Conservation (phyloP, 2,797 vertebrate genomes). For the Siniperca undulata region DNA sequence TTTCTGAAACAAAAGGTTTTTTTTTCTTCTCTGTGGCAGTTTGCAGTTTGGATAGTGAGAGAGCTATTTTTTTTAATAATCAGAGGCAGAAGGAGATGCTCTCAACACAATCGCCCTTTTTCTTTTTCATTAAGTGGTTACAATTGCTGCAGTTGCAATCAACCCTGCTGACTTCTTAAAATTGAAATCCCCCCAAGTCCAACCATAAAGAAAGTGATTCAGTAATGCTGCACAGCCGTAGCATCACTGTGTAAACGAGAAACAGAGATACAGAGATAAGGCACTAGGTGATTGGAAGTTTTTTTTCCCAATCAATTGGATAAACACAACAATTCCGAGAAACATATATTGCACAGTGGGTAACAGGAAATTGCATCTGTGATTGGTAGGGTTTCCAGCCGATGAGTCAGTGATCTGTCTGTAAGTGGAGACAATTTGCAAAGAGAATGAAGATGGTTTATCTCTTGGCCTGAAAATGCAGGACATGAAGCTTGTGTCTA, state of each 20-base stretch:
- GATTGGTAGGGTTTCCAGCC: slow-evolving; percentile 22
- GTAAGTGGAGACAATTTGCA: slow-evolving; percentile 29
- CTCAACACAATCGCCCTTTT: slow-evolving; percentile 34
- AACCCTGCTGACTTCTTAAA: slow-evolving; percentile 34
- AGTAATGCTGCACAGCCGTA: neutral
- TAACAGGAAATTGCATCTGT: slow-evolving; percentile 49
- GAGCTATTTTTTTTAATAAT: slow-evolving; percentile 7
- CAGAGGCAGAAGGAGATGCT: slow-evolving; percentile 21
- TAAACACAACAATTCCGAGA: slow-evolving; percentile 46
- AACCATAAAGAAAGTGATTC: slow-evolving; percentile 28
- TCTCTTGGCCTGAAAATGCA: slow-evolving; percentile 1
- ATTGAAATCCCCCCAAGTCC: slow-evolving; percentile 37
- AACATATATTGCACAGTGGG: slow-evolving; percentile 21
- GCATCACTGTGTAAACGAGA: slow-evolving; percentile 20
- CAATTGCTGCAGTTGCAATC: slow-evolving; percentile 41
- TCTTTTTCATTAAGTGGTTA: slow-evolving; percentile 23
- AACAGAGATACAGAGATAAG: slow-evolving; percentile 10
- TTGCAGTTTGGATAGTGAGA: slow-evolving; percentile 22
- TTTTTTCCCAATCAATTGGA: slow-evolving; percentile 27
- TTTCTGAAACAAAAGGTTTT: slow-evolving; percentile 37
- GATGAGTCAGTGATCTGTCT: slow-evolving; percentile 43
- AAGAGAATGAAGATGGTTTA: slow-evolving; percentile 37
- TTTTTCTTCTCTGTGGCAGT: slow-evolving; percentile 1
- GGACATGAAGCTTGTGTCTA: slow-evolving; percentile 8
- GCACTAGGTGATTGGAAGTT: slow-evolving; percentile 6